Conservation (phyloP, 2,888 invertebrate species). For the Clistopyga incitator region DNA sequence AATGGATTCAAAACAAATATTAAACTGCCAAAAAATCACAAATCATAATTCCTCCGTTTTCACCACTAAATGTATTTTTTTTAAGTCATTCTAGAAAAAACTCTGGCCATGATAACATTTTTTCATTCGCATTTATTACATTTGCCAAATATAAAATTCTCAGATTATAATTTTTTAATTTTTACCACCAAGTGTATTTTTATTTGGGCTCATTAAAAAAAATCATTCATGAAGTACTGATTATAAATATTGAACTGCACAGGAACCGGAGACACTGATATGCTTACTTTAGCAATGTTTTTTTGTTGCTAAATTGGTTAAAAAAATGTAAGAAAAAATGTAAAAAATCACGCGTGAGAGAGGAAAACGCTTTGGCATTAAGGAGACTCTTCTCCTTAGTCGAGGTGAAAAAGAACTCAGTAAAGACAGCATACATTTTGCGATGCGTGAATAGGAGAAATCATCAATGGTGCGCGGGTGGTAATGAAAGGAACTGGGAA, state of each 20-base stretch:
- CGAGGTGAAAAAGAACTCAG: slow-evolving; percentile 36
- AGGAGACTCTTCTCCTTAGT: slow-evolving; percentile 65
- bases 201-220: background rate
- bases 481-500: slow-evolving; percentile 58
- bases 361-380: slow-evolving; percentile 53
- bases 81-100: too few species aligned
- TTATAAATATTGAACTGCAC: background rate
- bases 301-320: background rate
- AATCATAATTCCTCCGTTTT: too few species aligned
- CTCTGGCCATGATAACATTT: too few species aligned
- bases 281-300: slow-evolving; percentile 13
- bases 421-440: slow-evolving; percentile 3
- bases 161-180: too few species aligned
- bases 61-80: too few species aligned
- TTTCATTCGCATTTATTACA: too few species aligned
- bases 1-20: too few species aligned
- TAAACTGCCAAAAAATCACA: too few species aligned
- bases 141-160: too few species aligned
- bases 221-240: background rate
- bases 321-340: background rate
- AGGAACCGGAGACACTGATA: slow-evolving; percentile 34
- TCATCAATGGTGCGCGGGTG: slow-evolving; percentile 44
- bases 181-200: background rate
- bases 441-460: slow-evolving; percentile 53
- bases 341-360: slow-evolving; percentile 12